Evolutionary conservation across 2,888 invertebrate genomes (phyloP).

Genomic region (Pachycephus smyrnensis): DNA sequence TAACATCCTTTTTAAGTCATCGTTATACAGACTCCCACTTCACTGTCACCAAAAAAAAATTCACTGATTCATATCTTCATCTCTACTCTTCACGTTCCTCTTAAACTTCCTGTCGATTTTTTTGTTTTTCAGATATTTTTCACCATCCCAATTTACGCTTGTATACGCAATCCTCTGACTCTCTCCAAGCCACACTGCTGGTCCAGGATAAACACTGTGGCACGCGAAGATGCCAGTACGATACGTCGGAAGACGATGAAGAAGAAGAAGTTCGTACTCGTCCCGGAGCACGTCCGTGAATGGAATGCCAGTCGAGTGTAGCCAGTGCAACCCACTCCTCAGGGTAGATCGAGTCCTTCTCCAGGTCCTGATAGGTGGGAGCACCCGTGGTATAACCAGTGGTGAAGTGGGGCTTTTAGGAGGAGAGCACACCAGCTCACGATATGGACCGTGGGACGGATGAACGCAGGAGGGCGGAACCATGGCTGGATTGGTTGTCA

Average conservation of each 20-base stretch:
- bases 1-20: not conserved
- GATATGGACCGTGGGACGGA: slow-evolving; percentile 27
- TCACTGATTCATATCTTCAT: not conserved
- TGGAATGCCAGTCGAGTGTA: slow-evolving; percentile 24
- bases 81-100: not conserved
- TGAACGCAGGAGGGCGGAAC: slow-evolving; percentile 44
- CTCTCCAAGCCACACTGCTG: not conserved
- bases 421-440: slow-evolving; percentile 19
- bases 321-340: slow-evolving; percentile 8
- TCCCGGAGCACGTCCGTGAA: slow-evolving; percentile 15
- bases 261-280: not conserved
- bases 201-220: not conserved
- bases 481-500: slow-evolving; percentile 46
- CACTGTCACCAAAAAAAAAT: not conserved
- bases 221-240: too few relatives aligned
- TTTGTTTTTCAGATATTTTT: not conserved
- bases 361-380: slow-evolving; percentile 6
- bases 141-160: not conserved
- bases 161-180: not conserved
- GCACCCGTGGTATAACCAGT: slow-evolving; percentile 11
- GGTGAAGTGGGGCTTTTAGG: not conserved
- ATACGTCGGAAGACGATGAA: not conserved
- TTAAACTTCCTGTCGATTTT: too few relatives aligned
- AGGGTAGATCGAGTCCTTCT: not conserved
- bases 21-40: not conserved